Conservation (phyloP, 2,113 vertebrate species). For the Sander lucioperca region DNA sequence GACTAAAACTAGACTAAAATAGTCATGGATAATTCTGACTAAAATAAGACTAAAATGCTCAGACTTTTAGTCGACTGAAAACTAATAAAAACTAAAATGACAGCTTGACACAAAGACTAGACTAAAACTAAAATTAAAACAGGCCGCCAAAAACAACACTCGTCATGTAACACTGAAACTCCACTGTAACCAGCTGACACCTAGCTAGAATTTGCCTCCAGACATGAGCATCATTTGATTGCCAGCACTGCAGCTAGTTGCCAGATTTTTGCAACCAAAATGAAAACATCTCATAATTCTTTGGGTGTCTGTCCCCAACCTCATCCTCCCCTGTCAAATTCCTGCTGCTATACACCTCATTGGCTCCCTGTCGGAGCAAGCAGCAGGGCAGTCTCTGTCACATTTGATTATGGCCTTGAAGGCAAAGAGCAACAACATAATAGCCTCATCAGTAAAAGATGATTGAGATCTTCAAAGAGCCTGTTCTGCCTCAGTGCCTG, state of each 20-base stretch:
- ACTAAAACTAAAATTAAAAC: too few relatives aligned
- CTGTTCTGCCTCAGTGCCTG: slow-evolving; percentile 70
- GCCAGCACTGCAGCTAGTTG: background rate
- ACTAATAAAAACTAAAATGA: too few relatives aligned
- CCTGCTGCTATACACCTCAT: slow-evolving; percentile 60
- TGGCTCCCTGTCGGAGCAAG: slow-evolving; percentile 68
- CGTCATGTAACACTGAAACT: slow-evolving; percentile 9
- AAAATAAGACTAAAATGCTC: too few relatives aligned
- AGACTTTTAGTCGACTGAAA: too few relatives aligned
- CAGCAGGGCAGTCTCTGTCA: slow-evolving; percentile 71
- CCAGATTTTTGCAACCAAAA: slow-evolving; percentile 44
- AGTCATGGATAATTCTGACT: too few relatives aligned
- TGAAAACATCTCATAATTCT: slow-evolving; percentile 68
- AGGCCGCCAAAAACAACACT: too few relatives aligned
- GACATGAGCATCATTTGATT: slow-evolving; percentile 30
- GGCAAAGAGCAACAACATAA: slow-evolving; percentile 79
- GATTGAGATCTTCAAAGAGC: slow-evolving; percentile 84
- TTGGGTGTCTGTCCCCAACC: slow-evolving; percentile 41
- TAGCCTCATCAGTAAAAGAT: slow-evolving; percentile 80
- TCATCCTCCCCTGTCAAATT: slow-evolving; percentile 60
- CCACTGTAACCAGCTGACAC: slow-evolving; percentile 31
- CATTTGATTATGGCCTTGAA: slow-evolving; percentile 79
- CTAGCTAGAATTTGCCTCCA: slow-evolving; percentile 38
- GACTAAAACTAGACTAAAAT: too few relatives aligned
- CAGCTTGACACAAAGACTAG: too few relatives aligned